Evolutionary conservation across 1,140 invertebrate genomes (phyloP), one percentile per base, ranked within the genome.

Genomic region (Whitmania pigra): DNA sequence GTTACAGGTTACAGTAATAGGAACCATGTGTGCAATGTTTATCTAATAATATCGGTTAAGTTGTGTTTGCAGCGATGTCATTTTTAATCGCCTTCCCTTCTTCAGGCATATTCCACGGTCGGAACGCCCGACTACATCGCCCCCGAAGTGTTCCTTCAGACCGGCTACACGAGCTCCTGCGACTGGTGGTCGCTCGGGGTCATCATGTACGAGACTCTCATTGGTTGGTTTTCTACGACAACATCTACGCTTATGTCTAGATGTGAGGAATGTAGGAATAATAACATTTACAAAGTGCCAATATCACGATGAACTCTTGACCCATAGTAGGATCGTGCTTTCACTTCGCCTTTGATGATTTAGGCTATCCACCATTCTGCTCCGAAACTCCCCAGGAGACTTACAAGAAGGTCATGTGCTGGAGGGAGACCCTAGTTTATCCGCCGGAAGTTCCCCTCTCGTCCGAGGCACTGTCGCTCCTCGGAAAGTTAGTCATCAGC

Each of bases 201-300:
- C 66, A 99, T 99, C 76, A 99, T 99, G 96, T 99, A 97, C 83
- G 97, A 99, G 86, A 99, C 99, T 97, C 86, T 99, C 71, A 99
- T 99, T 84, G 95, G 89, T 89, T 80, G 79, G 84, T 63, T 18
- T 63, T 49, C 43, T 17, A 13, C 0, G 43, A 11, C 43, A 49
- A 15, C 11, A 49, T 49, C 13, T 49, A 49, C 13, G 43, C 43
- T 15, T 49, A 11, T 4, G 43, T 49, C 0, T 49, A 49, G 15
- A 11, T 17, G 2, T 11, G 43, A 1, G 15, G 9, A 17, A 49
- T 7, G 0, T 49, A 49, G 43, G 43, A 49, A 49, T 49, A 1
- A 1, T 5, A 1, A 3, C 31, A 36, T 36, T 36, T 36, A 36
- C 2, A 36, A 36, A 36, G 31, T n/a, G n/a, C n/a, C n/a, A n/a